These are phyloP conservation scores for Bellardia pandia DNA, from an alignment of 2,888 invertebrate species.

Conservation along the genomic window DNA sequence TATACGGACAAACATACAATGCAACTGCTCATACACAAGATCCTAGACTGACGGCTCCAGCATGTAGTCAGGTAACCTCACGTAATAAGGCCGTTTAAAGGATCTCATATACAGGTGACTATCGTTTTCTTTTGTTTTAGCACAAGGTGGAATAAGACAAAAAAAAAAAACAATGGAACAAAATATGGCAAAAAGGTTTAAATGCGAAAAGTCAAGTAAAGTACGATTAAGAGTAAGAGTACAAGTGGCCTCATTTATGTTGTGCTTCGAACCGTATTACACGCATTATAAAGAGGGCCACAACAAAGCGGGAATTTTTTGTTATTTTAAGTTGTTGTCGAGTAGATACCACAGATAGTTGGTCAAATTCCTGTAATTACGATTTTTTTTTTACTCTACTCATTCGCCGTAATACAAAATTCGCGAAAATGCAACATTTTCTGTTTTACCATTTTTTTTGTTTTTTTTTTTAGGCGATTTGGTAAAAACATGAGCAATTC, in stretches of 20 bases:
- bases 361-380: slow-evolving; percentile 73
- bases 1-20: slow-evolving; percentile 14
- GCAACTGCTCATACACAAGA: not conserved
- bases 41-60: not conserved
- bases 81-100: not conserved
- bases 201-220: slow-evolving; percentile 45
- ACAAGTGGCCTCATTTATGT: slow-evolving; percentile 71
- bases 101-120: not conserved
- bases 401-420: slow-evolving; percentile 45
- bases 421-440: slow-evolving; percentile 28
- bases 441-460: not conserved
- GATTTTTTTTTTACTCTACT: slow-evolving; percentile 43
- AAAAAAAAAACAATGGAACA: not conserved
- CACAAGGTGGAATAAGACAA: slow-evolving; percentile 40
- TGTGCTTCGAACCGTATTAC: slow-evolving; percentile 64
- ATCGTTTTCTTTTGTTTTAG: slow-evolving; percentile 51
- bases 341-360: slow-evolving; percentile 70
- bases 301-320: slow-evolving; percentile 40
- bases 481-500: slow-evolving; percentile 69
- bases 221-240: slow-evolving; percentile 1
- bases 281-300: slow-evolving; percentile 65
- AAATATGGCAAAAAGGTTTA: slow-evolving; percentile 14
- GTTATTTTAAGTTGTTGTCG: slow-evolving; percentile 63
- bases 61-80: not conserved
- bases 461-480: slow-evolving; percentile 42